Evolutionary conservation across 1,140 invertebrate species (phyloP).

Genomic region (Camponotus floridanus): DNA sequence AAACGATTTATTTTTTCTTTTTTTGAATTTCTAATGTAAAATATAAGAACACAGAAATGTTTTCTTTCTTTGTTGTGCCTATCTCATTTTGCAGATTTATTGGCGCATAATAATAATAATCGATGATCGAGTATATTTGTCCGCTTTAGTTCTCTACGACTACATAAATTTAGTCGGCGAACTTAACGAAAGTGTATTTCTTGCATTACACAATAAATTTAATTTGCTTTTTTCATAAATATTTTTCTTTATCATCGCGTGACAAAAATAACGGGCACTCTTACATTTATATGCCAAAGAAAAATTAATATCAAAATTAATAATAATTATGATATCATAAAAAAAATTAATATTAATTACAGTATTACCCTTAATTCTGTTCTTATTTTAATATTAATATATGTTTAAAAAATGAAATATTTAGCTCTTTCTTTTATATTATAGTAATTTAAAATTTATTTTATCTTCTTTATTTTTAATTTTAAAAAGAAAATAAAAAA

Average conservation of each 20-base stretch:
- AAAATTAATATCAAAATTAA: neutral
- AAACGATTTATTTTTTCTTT: neutral
- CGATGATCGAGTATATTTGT: neutral
- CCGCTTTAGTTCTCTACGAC: neutral
- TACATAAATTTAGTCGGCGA: neutral
- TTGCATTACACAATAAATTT: neutral
- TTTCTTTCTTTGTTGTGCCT: neutral
- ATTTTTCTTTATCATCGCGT: neutral
- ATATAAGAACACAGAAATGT: neutral
- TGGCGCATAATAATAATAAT: neutral
- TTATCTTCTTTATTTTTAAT: neutral
- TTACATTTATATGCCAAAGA: neutral
- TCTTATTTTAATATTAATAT: neutral
- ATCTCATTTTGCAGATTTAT: slow-evolving; percentile 16
- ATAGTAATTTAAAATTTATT: neutral
- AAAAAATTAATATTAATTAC: no score
- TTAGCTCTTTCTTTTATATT: neutral
- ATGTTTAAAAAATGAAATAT: neutral
- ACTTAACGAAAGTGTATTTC: neutral
- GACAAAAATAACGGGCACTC: neutral
- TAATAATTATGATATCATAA: no score
- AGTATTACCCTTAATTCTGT: neutral
- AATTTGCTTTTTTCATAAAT: slow-evolving; percentile 14
- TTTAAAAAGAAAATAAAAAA: neutral
- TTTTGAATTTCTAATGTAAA: slow-evolving; percentile 3